Evolutionary conservation across 2,797 vertebrate genomes (phyloP), one percentile per base, ranked within the genome.

Genomic region (Ceryle rudis): DNA sequence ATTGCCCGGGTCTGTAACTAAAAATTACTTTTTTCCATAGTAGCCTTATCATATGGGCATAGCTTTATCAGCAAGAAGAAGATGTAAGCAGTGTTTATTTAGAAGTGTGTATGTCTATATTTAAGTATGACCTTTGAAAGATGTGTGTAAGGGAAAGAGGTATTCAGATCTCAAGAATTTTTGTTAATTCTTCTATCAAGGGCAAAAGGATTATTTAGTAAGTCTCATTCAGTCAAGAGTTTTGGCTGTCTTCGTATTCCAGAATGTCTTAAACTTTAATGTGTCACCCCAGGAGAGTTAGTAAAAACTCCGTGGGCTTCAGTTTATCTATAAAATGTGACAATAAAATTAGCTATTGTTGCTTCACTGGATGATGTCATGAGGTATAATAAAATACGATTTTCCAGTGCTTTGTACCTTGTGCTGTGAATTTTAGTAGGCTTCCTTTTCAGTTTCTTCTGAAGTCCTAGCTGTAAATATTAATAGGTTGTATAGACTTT

Each of bases 91-190:
- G 11, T 93, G n/a, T 86, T 96, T 90, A 65, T 86, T 86, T 86
- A 57, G 44, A 89, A 85, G 29, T 90, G n/a, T 70, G 8, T 71
- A 15, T 21, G 25, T 74, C 74, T 85, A 1, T 96, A 95, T 92
- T 95, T 89, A 92, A 94, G 52, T 82, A 42, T 78, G 92, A 92
- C 55, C 80, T 73, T 89, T 95, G 55, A 77, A 55, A 87, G 44
- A 54, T 74, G 52, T 61, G 54, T 92, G 0, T 81, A 89, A 81
- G 35, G 52, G 83, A 89, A 11, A 37, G 9, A 82, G 41, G 60
- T 91, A 91, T 72, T 94, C 31, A 86, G 26, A 81, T 95, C 22
- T 41, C 75, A 84, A 88, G 42, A 93, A 91, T 89, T 92, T 95
- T 37, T 92, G 69, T 75, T 55, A 91, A 12, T 60, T 66, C 49